These are phyloP conservation scores for Euzophera pinguis DNA, from an alignment of 2,888 invertebrate species.

Conservation along the genomic window DNA sequence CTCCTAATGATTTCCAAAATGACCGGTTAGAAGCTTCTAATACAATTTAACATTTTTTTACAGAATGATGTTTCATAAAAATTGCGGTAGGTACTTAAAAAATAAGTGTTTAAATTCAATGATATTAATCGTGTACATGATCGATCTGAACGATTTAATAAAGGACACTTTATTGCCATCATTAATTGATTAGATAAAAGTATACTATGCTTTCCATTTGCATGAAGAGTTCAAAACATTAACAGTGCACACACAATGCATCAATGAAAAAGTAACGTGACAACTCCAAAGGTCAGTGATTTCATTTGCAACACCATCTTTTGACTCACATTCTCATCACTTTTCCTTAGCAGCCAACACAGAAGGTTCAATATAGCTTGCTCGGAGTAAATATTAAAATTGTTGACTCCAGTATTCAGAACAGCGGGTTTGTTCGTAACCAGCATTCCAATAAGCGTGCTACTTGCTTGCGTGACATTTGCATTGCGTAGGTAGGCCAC, in stretches of 20 bases:
- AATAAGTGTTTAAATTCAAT: no score
- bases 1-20: no score
- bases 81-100: no score
- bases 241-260: neutral
- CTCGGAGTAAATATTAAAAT: slow-evolving; percentile 19
- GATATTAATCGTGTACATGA: no score
- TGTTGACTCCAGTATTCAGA: slow-evolving; percentile 36
- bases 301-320: slow-evolving; percentile 37
- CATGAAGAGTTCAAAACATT: no score
- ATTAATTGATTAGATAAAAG: no score
- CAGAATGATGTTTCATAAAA: no score
- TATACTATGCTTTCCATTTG: no score
- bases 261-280: slow-evolving; percentile 10
- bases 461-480: slow-evolving; percentile 57
- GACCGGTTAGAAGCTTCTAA: no score
- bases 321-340: neutral
- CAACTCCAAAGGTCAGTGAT: slow-evolving; percentile 38
- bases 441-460: slow-evolving; percentile 59
- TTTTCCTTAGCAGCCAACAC: slow-evolving; percentile 17
- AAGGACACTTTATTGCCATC: no score
- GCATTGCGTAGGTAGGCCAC: slow-evolving; percentile 36
- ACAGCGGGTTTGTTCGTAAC: slow-evolving; percentile 37
- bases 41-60: no score
- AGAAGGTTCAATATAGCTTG: slow-evolving; percentile 28
- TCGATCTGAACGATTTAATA: no score